Conservation (phyloP, 2,888 invertebrate genomes). For the Girardia tigrina region DNA sequence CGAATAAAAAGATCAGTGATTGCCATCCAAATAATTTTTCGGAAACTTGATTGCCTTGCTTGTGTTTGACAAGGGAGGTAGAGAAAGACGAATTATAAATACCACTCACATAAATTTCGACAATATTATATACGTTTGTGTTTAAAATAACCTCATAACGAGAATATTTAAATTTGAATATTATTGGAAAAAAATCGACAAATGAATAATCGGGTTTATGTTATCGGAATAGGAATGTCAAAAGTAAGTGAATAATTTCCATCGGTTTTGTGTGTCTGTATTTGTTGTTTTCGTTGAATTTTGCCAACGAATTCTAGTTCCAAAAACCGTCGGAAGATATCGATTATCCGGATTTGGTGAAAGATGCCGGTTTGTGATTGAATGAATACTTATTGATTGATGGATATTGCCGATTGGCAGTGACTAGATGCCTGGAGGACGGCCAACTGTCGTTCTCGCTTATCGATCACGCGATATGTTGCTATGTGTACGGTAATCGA, state of each 20-base stretch:
- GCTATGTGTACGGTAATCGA: slow-evolving; percentile 79
- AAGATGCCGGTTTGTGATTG: slow-evolving; percentile 60
- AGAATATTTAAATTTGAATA: too few species aligned
- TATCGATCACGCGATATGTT: slow-evolving; percentile 75
- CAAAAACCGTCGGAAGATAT: slow-evolving; percentile 54
- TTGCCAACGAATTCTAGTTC: neutral
- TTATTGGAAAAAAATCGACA: too few species aligned
- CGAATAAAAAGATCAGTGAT: too few species aligned
- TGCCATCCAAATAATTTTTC: too few species aligned
- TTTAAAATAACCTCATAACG: too few species aligned
- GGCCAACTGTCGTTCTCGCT: slow-evolving; percentile 63
- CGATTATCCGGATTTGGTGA: slow-evolving; percentile 86
- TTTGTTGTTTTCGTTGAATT: neutral
- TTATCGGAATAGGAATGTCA: slow-evolving; percentile 91
- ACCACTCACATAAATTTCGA: too few species aligned
- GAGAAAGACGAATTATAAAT: too few species aligned
- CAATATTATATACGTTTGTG: too few species aligned
- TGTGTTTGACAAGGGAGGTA: too few species aligned
- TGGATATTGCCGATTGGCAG: slow-evolving; percentile 45
- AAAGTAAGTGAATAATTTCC: slow-evolving; percentile 56
- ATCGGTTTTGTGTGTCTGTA: neutral
- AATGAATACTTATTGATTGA: neutral
- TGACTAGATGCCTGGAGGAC: slow-evolving; percentile 70
- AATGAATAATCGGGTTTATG: too few species aligned
- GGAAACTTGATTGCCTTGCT: too few species aligned